Base-by-base conservation (phyloP, 2,797 vertebrate species). In the Lepilemur septentrionalis region DNA sequence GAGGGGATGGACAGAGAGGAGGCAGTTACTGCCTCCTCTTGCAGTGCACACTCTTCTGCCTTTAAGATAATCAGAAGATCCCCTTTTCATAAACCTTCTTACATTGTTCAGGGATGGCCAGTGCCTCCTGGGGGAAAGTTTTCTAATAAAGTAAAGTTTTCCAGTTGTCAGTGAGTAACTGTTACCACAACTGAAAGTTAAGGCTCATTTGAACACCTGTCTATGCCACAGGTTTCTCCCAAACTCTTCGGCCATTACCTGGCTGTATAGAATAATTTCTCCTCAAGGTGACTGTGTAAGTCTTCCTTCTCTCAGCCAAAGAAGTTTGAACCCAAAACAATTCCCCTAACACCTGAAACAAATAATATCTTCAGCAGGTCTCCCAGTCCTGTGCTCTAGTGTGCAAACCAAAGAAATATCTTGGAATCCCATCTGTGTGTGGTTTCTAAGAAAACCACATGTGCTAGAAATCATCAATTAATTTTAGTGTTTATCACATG, bases 401-500 rank as follows among this genome's bases (percentile, higher is more conserved):
- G 14, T 28, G 5, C 0, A 69, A 41, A 35, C 7, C 6, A 38
- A 67, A 30, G 9, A 72, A 38, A 38, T 35, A 63, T 18, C 9
- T 72, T 90, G 35, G 57, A 73, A 76, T 91, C 7, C 20, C 2
- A 91, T 22, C n/a, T 59, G 7, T 94, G 95, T 82, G 30, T 43
- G 65, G 11, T 94, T 97, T 82, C 72, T 90, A 41, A 96, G 61
- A 69, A 57, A 43, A 57, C 4, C 17, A 61, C 11, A 82, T 15
- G 32, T 82, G 13, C 6, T 88, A 22, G 20, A 86, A 89, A 50
- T 88, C 11, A 63, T 84, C 95, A 65, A 86, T 65, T 89, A 81
- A 76, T 89, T 79, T 93, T 46, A 43, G 18, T 38, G 38, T 4
- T 94, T 94, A 94, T 84, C 28, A 81, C 55, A 75, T 81, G 85